Evolutionary conservation across 30 jellyfish, hydroid and myxozoan genomes (phyloP).

Genomic region (Catostylus mosaicus): DNA sequence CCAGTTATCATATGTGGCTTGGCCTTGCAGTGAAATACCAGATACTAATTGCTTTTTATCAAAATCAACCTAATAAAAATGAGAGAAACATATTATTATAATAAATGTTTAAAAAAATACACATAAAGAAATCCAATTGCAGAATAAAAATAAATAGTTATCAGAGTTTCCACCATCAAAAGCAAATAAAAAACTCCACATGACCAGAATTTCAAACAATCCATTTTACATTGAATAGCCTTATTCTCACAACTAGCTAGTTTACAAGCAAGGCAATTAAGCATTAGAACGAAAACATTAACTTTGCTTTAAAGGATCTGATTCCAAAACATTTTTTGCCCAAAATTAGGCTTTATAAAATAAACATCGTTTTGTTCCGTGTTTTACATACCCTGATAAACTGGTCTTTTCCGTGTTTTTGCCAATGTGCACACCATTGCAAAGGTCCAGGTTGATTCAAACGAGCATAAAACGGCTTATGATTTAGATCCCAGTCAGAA

Average conservation of each 20-base stretch:
- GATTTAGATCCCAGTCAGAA: conserved; percentile 29
- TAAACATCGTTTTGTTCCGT: not conserved
- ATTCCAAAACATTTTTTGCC: too few species aligned
- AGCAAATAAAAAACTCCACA: too few species aligned
- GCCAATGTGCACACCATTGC: conserved; percentile 27
- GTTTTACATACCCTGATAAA: conserved; percentile 17
- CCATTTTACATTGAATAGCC: too few species aligned
- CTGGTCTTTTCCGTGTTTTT: conserved; percentile 31
- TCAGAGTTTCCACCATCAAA: too few species aligned
- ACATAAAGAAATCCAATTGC: not conserved
- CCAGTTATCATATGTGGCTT: conserved; percentile 71
- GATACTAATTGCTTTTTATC: conserved; percentile 33
- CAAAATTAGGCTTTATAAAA: too few species aligned
- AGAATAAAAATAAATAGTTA: too few species aligned
- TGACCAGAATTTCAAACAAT: too few species aligned
- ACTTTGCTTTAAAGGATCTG: too few species aligned
- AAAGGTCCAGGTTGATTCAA: conserved; percentile 15
- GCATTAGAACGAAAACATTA: too few species aligned
- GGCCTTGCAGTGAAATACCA: conserved; percentile 89
- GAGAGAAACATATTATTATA: not conserved
- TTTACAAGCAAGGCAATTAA: too few species aligned
- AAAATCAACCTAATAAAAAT: conserved; percentile 50
- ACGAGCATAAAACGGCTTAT: conserved; percentile 36
- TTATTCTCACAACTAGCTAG: too few species aligned
- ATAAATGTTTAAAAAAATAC: not conserved